phyloP scores from a whole-genome alignment of 37 sponge, comb jelly and placozoan genomes.

The Cliona cf. orientalis region DNA sequence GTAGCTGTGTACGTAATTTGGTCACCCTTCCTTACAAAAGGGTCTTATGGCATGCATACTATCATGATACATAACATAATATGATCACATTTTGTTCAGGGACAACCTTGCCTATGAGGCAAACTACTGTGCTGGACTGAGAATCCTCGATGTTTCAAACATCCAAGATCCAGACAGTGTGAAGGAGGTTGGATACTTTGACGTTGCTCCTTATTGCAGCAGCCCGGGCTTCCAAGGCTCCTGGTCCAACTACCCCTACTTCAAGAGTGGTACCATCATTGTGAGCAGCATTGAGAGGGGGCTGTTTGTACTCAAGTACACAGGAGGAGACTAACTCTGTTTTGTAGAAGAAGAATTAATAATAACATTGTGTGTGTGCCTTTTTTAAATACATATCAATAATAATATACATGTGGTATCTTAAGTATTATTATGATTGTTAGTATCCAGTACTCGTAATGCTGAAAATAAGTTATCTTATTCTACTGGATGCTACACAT shows the following conservation, averaged over 20 bases:
- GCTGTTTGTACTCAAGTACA: slow-evolving; percentile 68
- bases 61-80: background rate
- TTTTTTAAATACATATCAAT: no score
- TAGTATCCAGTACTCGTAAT: no score
- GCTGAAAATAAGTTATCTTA: no score
- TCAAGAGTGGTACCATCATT: slow-evolving; percentile 66
- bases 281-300: slow-evolving; percentile 80
- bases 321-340: no score
- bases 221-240: slow-evolving; percentile 61
- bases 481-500: no score
- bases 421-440: no score
- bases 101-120: slow-evolving; percentile 71
- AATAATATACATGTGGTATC: no score
- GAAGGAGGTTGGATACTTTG: slow-evolving; percentile 71
- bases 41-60: no score
- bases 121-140: slow-evolving; percentile 82
- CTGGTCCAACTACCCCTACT: slow-evolving; percentile 80
- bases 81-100: slow-evolving; percentile 19
- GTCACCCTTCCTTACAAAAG: no score
- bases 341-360: no score
- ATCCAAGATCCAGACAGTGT: slow-evolving; percentile 31
- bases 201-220: slow-evolving; percentile 61
- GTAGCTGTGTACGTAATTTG: no score
- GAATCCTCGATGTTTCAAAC: slow-evolving; percentile 55
- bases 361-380: no score